Conservation (phyloP, 2,113 vertebrate species). For the Gymnogyps californianus region DNA sequence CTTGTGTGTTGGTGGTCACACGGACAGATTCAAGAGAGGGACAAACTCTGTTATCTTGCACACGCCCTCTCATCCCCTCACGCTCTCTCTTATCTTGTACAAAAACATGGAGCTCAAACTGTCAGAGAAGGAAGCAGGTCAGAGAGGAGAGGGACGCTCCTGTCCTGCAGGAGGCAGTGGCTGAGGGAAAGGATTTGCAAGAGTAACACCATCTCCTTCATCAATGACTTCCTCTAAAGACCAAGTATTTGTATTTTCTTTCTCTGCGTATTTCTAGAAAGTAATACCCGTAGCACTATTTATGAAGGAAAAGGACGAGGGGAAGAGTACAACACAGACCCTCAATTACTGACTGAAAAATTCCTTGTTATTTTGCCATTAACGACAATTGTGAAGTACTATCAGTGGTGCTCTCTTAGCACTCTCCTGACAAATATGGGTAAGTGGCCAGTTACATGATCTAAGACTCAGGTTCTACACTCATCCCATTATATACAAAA, state of each 20-base stretch:
- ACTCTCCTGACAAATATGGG: fast-evolving
- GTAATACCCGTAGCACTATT: background rate
- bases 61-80: background rate
- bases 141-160: background rate
- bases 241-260: background rate
- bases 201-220: background rate
- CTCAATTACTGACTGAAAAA: background rate
- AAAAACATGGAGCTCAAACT: background rate
- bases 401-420: background rate
- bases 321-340: background rate
- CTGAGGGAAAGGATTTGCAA: background rate
- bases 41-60: background rate
- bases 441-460: fast-evolving
- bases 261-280: background rate
- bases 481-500: background rate
- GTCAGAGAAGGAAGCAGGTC: background rate
- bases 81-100: background rate
- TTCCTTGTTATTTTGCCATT: background rate
- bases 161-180: background rate
- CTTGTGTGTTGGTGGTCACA: background rate
- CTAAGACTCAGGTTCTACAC: background rate
- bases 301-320: background rate
- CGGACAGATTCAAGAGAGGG: background rate
- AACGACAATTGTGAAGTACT: background rate
- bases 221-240: background rate